Percentiles rank a stretch among this genome's conserved stretches.
Evolutionary conservation across 1,140 invertebrate genomes (phyloP).

Genomic region (Bombus sylvicola): DNA sequence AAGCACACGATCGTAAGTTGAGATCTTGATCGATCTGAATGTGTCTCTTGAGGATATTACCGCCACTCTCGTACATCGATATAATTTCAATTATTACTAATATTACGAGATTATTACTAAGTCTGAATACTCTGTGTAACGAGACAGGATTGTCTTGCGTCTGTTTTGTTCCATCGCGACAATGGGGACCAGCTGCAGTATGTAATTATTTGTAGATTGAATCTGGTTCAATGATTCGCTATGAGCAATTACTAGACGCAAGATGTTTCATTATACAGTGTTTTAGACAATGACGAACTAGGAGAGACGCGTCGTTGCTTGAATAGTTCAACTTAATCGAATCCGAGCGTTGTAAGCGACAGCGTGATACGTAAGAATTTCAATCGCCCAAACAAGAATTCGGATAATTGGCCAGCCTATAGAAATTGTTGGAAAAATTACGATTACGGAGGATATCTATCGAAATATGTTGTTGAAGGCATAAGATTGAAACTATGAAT

Average conservation of each 20-base stretch:
- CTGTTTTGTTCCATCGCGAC: background rate
- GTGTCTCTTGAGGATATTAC: background rate
- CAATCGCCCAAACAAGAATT: too few relatives aligned
- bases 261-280: background rate
- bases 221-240: background rate
- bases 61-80: background rate
- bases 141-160: background rate
- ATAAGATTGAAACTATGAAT: background rate
- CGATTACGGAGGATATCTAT: too few relatives aligned
- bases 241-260: background rate
- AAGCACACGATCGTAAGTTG: background rate
- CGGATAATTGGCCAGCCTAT: too few relatives aligned
- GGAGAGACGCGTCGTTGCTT: background rate
- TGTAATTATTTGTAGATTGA: constrained; percentile 24
- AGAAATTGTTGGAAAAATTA: too few relatives aligned
- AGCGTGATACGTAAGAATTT: too few relatives aligned
- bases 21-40: background rate
- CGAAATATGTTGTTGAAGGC: too few relatives aligned
- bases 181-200: background rate
- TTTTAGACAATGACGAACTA: background rate
- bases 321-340: background rate
- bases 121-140: background rate
- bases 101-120: background rate
- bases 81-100: too few relatives aligned
- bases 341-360: too few relatives aligned